Base-by-base conservation (phyloP, 2,113 vertebrate species). In the Lonchura striata region DNA sequence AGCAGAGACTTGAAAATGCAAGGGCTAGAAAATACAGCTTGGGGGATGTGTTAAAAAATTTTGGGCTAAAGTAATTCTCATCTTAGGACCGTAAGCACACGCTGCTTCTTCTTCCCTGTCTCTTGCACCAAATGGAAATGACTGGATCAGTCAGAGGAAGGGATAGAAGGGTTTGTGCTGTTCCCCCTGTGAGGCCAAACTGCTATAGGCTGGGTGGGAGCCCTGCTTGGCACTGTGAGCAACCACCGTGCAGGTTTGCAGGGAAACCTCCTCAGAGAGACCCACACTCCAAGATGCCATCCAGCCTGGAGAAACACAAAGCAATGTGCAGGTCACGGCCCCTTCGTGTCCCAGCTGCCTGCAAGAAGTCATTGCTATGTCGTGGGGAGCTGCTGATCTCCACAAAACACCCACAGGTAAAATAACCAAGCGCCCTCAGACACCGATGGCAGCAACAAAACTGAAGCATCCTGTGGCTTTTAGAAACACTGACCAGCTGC, bases 1-100 rank as follows among this genome's bases (percentile, higher is more conserved):
- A 98, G 97, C 98, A 98, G 87, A 93, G 79, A 57, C 87, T 95
- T 97, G 70, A 95, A 96, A 96, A 96, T 77, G 97, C 86, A 85
- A 92, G 72, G 90, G 71, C 94, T 96, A 97, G 78, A 96, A 97
- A 96, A 95, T 59, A 95, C 53, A 68, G 92, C 91, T 94, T 71
- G n/a, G 78, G 81, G 91, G 93, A 96, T 95, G 61, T 42, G 71
- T 95, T 97, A 94, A 97, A 96, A 96, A 97, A 93, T 13, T 37
- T 69, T 79, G 84, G 50, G 56, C 82, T 97, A 87, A 97, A 97
- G 86, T 86, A 88, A 84, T 95, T 97, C 96, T 97, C 30, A 10
- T 72, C 69, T 76, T 23, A 64, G 68, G 33, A 33, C 56, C 91
- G 37, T 69, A 69, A 35, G 65, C 60, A 91, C 50, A 82, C 0